A percentile compares a stretch with the other conserved stretches of the same genome.
phyloP scores from a whole-genome alignment of 2,888 invertebrate genomes.

The Apodemia hepburni region DNA sequence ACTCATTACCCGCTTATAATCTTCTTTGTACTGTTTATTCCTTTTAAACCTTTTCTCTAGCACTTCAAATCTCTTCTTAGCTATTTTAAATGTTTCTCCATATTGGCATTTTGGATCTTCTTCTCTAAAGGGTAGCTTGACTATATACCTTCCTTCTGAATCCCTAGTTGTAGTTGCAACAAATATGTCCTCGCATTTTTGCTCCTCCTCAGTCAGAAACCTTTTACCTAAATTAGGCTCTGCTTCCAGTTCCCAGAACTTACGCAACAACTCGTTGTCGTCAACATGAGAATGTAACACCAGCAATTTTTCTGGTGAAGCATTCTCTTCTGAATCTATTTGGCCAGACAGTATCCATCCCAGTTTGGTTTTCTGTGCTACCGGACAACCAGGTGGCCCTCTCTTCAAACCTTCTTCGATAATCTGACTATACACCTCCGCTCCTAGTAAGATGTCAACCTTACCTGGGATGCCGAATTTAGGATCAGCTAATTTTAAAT shows the following conservation, averaged over 20 bases:
- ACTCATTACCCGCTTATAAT: too few species aligned
- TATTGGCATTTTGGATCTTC: constrained; percentile 21
- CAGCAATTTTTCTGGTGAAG: too few species aligned
- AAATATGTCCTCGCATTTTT: too few species aligned
- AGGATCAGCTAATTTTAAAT: not conserved
- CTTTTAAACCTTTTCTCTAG: constrained; percentile 22
- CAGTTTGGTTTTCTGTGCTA: too few species aligned
- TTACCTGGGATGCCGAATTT: not conserved
- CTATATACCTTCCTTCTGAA: constrained; percentile 24
- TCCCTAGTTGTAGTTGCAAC: too few species aligned
- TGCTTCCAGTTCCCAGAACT: too few species aligned
- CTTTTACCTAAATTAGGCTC: too few species aligned
- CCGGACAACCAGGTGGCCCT: not conserved
- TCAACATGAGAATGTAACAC: too few species aligned
- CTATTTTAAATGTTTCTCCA: constrained; percentile 26
- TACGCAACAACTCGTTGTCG: too few species aligned
- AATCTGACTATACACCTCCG: not conserved
- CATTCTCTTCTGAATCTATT: too few species aligned
- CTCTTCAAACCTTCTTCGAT: constrained; percentile 13
- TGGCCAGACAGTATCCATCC: constrained; percentile 16
- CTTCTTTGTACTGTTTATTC: constrained; percentile 17
- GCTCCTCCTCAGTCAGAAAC: too few species aligned
- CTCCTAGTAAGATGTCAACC: not conserved
- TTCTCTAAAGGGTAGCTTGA: constrained; percentile 31
- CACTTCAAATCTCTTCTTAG: too few species aligned